phyloP scores from a whole-genome alignment of 2,113 vertebrate species.

The Prietella phreatophila region DNA sequence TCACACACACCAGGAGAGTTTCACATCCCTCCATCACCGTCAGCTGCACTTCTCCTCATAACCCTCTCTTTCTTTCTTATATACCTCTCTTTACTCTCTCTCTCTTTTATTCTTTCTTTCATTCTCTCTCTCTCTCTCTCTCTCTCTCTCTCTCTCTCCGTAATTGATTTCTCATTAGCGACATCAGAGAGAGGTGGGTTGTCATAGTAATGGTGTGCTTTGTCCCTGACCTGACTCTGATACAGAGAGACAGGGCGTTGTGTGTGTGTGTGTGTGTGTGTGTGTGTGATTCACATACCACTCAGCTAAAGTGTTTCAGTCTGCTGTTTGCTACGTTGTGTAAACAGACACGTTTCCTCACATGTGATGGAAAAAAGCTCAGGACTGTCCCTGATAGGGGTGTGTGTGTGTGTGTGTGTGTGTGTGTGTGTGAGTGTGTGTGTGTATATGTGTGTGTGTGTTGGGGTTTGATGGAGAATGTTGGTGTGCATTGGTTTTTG shows the following conservation, averaged over 20 bases:
- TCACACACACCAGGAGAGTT: not conserved
- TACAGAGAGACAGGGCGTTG: not conserved
- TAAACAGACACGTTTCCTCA: not conserved
- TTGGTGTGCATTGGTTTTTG: too few relatives aligned
- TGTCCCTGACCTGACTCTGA: not conserved
- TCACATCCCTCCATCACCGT: not conserved
- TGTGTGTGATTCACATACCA: not conserved
- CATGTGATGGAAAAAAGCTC: not conserved
- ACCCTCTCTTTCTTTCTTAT: not conserved
- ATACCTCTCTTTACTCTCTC: too few relatives aligned
- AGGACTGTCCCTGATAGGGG: too few relatives aligned
- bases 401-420: not conserved
- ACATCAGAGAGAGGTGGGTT: not conserved
- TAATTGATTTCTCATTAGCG: conserved; percentile 8
- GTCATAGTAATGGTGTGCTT: not conserved
- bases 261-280: not conserved
- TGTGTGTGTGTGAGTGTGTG: too few relatives aligned
- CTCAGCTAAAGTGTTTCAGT: not conserved
- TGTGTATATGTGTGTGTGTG: too few relatives aligned
- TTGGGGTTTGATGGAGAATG: too few relatives aligned
- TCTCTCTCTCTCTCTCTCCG: too few relatives aligned
- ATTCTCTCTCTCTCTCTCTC: too few relatives aligned
- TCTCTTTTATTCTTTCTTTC: too few relatives aligned
- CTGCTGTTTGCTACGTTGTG: not conserved
- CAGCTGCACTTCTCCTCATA: too few relatives aligned